Evolutionary conservation across 2,113 vertebrate genomes (phyloP), one percentile per base, ranked within the genome.

Genomic region (Nesospiza acunhae): DNA sequence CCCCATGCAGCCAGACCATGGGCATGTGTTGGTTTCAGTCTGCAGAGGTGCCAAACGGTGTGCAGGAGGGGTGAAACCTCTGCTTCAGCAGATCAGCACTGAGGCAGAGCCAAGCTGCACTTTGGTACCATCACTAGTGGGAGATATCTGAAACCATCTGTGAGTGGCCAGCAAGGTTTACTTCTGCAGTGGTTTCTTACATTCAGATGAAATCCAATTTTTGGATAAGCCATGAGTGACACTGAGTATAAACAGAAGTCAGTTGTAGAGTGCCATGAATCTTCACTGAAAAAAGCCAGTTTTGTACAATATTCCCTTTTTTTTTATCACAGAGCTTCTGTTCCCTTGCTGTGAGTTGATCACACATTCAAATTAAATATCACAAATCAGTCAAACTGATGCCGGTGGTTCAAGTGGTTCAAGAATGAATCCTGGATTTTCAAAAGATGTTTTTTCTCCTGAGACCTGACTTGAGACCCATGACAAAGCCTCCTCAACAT

Each of bases 11-110:
- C 31, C 46, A n/a, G 47, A 41, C 11, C 0, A 1, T 15, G 49
- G n/a, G 33, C 6, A 1, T 0, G 6, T 24, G 41, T 39, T 72
- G 30, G 42, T 15, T 4, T 13, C 2, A 9, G 6, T 15, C 27
- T 53, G 86, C 33, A 8, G 33, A 62, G 9, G 14, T 7, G 6
- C 55, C 9, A 2, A 27, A 27, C 0, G 1, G 14, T 15, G 30
- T 14, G 67, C 62, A 59, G 60, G 30, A 47, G 41, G 11, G 31
- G 13, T 7, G 67, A 53, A 58, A 62, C 9, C 20, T 39, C 62
- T 22, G 4, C n/a, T 53, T 39, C 49, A 68, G 75, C 28, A 74
- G 49, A 55, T 31, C 6, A 35, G 14, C 12, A 66, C 76, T 15
- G 33, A 55, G 42, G 26, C 56, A 60, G 33, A 76, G 37, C 62